phyloP scores from a whole-genome alignment of 2,888 invertebrate genomes.

The Hedychridium roseum region DNA sequence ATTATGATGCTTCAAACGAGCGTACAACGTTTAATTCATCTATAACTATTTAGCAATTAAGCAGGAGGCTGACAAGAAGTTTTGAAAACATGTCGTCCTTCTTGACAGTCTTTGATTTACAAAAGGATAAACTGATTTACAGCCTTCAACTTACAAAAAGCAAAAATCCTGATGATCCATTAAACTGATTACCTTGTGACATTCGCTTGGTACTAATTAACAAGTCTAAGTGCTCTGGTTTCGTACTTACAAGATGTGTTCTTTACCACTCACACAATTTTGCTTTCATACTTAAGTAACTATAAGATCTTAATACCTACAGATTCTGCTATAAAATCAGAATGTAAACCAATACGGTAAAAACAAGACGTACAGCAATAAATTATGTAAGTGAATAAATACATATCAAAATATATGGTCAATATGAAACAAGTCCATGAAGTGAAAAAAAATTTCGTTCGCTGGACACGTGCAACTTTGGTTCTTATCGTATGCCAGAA shows the following conservation, averaged over 20 bases:
- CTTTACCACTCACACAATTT: slow-evolving; percentile 31
- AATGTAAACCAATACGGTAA: slow-evolving; percentile 40
- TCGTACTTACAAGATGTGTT: slow-evolving; percentile 45
- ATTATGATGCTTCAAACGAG: slow-evolving; percentile 24
- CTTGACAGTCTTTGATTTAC: slow-evolving; percentile 18
- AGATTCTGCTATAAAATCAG: slow-evolving; percentile 40
- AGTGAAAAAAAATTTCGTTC: slow-evolving; percentile 41
- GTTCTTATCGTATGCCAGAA: slow-evolving; percentile 49
- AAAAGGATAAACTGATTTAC: slow-evolving; percentile 12
- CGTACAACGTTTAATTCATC: slow-evolving; percentile 26
- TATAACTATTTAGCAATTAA: slow-evolving; percentile 33
- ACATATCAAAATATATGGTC: slow-evolving; percentile 43
- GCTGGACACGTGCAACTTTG: slow-evolving; percentile 53
- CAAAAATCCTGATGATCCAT: no score
- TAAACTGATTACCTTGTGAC: no score
- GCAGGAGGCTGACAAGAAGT: slow-evolving; percentile 29
- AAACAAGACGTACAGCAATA: slow-evolving; percentile 57
- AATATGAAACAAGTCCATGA: slow-evolving; percentile 53
- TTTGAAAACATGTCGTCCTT: slow-evolving; percentile 14
- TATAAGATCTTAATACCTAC: slow-evolving; percentile 42
- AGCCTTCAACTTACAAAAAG: slow-evolving; percentile 14
- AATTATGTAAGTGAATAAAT: slow-evolving; percentile 60
- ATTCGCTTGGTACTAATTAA: slow-evolving; percentile 25
- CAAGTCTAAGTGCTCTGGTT: slow-evolving; percentile 37
- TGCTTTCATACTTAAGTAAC: slow-evolving; percentile 43